Percentiles rank a stretch among this genome's conserved stretches.
Evolutionary conservation across 2,113 vertebrate genomes (phyloP).

Genomic region (Zosterops hypoxanthus): DNA sequence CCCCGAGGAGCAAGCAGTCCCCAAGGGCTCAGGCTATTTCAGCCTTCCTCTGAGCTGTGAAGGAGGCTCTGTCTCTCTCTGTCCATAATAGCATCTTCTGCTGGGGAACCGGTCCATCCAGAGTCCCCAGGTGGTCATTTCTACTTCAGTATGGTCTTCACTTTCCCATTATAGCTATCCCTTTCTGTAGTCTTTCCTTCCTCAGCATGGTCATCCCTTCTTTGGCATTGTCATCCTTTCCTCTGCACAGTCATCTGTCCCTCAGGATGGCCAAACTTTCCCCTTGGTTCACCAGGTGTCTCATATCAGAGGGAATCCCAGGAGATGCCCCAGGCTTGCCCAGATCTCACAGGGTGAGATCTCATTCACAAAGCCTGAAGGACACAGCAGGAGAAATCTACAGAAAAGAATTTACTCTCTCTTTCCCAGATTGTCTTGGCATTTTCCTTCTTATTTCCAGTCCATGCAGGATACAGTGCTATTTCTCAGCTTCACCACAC

Average conservation of each 20-base stretch:
- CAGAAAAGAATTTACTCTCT: neutral
- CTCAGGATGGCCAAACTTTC: neutral
- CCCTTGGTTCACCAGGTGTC: neutral
- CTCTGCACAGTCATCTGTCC: neutral
- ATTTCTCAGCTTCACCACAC: accelerated
- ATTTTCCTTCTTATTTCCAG: neutral
- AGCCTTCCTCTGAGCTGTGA: neutral
- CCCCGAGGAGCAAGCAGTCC: neutral
- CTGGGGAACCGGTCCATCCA: neutral
- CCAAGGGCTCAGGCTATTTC: neutral
- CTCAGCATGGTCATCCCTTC: neutral
- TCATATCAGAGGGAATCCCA: neutral
- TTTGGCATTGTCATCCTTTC: neutral
- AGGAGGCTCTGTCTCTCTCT: neutral
- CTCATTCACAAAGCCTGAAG: neutral
- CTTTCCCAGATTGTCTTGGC: neutral
- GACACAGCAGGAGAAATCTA: neutral
- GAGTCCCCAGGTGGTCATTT: neutral
- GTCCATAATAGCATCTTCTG: neutral
- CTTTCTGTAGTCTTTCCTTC: neutral
- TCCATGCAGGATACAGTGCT: neutral
- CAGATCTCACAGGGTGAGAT: neutral
- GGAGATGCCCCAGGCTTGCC: neutral
- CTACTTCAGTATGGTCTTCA: neutral
- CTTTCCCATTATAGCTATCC: neutral